A percentile compares a stretch with the other conserved stretches of the same genome.
Conservation (phyloP, 2,888 invertebrate genomes). For the Nowickia ferox region DNA sequence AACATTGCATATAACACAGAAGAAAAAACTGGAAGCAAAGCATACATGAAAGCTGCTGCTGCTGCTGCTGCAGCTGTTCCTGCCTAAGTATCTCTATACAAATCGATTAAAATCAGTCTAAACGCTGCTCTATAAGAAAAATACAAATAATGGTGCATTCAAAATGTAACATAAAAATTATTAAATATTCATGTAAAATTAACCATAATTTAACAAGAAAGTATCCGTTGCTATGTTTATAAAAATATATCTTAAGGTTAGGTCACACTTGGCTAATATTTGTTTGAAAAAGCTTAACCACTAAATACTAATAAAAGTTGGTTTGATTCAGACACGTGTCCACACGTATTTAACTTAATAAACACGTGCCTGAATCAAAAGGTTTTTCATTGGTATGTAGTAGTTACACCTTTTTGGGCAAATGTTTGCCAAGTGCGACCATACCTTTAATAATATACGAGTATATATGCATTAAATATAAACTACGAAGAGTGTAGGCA, state of each 20-base stretch:
- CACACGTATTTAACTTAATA: too few relatives aligned
- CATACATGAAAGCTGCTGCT: constrained; percentile 19
- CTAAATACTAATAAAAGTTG: too few relatives aligned
- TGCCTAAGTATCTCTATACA: constrained; percentile 22
- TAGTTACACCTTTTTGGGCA: too few relatives aligned
- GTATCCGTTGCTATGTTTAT: background rate
- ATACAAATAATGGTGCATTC: constrained; percentile 31
- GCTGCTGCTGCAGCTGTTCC: constrained; percentile 3
- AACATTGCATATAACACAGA: constrained; percentile 14
- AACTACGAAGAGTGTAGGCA: constrained; percentile 13
- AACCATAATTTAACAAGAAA: constrained; percentile 57
- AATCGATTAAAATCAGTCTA: constrained; percentile 64
- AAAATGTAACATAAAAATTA: constrained; percentile 19
- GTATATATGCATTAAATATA: background rate
- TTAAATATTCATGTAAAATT: constrained; percentile 68
- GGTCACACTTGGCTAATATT: too few relatives aligned
- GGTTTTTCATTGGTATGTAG: too few relatives aligned
- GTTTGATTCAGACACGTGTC: too few relatives aligned
- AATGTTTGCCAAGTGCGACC: too few relatives aligned
- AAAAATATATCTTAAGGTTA: too few relatives aligned
- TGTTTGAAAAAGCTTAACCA: too few relatives aligned
- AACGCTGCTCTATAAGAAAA: constrained; percentile 26
- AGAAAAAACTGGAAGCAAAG: background rate
- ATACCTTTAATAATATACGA: background rate
- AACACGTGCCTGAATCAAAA: too few relatives aligned